phyloP scores from a whole-genome alignment of 2,888 invertebrate genomes.

The Amblyteles armatorius region DNA sequence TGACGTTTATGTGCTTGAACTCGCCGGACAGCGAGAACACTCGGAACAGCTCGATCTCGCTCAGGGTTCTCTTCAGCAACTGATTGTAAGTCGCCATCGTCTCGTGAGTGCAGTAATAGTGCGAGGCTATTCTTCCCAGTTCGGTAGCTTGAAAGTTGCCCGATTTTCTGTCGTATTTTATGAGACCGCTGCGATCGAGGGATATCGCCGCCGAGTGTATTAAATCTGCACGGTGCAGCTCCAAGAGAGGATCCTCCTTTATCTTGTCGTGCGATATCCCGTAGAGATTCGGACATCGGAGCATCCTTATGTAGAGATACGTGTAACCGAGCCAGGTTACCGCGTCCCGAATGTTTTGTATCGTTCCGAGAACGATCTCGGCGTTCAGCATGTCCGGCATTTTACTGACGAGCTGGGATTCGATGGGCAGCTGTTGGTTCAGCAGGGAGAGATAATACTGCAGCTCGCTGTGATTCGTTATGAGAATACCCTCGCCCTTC shows the following conservation, averaged over 20 bases:
- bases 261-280: slow-evolving; percentile 91
- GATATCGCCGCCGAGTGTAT: slow-evolving; percentile 97
- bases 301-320: slow-evolving; percentile 98
- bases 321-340: slow-evolving; percentile 98
- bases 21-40: slow-evolving; percentile 99
- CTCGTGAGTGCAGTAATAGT: slow-evolving; percentile 99
- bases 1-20: slow-evolving; percentile 96
- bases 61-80: slow-evolving; percentile 96
- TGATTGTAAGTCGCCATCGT: slow-evolving; percentile 99
- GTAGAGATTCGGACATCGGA: slow-evolving; percentile 95
- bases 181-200: slow-evolving; percentile 96
- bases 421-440: slow-evolving; percentile 99
- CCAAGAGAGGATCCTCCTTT: slow-evolving; percentile 93
- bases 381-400: slow-evolving; percentile 99
- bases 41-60: slow-evolving; percentile 98
- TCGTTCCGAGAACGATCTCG: slow-evolving; percentile 97
- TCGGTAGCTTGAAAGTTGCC: slow-evolving; percentile 96
- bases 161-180: slow-evolving; percentile 97
- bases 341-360: slow-evolving; percentile 95
- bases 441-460: slow-evolving; percentile 98
- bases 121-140: slow-evolving; percentile 98
- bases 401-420: slow-evolving; percentile 97
- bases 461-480: slow-evolving; percentile 99
- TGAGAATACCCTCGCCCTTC: slow-evolving; percentile 98
- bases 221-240: slow-evolving; percentile 96